phyloP scores from a whole-genome alignment of 2,888 invertebrate genomes.

The Lithophane leautieri region DNA sequence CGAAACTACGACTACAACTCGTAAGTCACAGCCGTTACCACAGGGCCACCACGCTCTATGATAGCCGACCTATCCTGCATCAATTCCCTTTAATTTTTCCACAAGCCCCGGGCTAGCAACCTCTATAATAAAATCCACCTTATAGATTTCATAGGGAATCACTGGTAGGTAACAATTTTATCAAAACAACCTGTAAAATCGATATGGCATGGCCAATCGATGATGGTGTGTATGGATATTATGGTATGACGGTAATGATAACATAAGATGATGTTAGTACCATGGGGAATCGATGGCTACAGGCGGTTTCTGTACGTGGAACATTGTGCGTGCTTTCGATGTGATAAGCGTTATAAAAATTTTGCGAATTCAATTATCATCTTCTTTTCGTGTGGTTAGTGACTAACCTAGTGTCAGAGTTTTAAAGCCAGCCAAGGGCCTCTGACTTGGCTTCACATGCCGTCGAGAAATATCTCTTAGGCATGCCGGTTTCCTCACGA shows the following conservation, averaged over 20 bases:
- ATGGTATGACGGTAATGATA: constrained; percentile 38
- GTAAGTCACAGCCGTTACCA: too few species aligned
- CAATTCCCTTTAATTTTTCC: background rate
- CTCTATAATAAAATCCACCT: constrained; percentile 43
- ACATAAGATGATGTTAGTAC: constrained; percentile 45
- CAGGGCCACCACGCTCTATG: too few species aligned
- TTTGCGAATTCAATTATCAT: too few species aligned
- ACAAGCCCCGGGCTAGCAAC: constrained; percentile 13
- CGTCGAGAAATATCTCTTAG: too few species aligned
- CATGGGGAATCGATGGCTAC: constrained; percentile 53
- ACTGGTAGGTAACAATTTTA: constrained; percentile 52
- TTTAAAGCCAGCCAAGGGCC: too few species aligned
- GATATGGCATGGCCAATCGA: constrained; percentile 63
- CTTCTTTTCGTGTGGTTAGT: too few species aligned
- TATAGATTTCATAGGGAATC: constrained; percentile 63
- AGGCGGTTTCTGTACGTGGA: constrained; percentile 36
- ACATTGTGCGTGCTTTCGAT: background rate
- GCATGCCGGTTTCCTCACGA: too few species aligned
- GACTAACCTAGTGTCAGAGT: too few species aligned
- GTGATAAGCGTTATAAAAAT: background rate
- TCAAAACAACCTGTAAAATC: constrained; percentile 61
- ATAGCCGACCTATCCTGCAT: too few species aligned
- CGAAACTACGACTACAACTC: too few species aligned
- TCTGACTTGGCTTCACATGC: too few species aligned
- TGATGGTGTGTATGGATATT: constrained; percentile 43